Evolutionary conservation across 2,797 vertebrate genomes (phyloP), one percentile per base, ranked within the genome.

Genomic region (Tokudaia muenninki): DNA sequence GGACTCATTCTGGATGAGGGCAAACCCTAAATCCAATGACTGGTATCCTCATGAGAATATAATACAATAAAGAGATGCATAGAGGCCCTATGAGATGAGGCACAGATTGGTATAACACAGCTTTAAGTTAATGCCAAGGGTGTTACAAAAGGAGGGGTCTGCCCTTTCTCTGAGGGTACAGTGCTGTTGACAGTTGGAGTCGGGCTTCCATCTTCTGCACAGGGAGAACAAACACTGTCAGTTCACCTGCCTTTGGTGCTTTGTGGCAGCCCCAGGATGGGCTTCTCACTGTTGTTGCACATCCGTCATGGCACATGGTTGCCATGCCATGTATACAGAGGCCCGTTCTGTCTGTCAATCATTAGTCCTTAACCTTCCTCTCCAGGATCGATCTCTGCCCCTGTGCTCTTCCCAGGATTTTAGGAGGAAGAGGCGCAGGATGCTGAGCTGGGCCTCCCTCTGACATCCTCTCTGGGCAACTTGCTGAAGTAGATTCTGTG

Each of bases 261-360:
- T 11, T 8, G 14, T 7, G 3, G 44, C 24, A 29, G 65, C n/a
- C 50, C 8, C 41, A 0, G 19, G 67, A 41, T 14, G 21, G 65
- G 34, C 0, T 29, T 8, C 29, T 1, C 37, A n/a, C 3, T 1
- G 16, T 44, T 29, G 11, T 37, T 29, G 11, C 8, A 9, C 6
- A 11, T 1, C 3, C 1, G 2, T 0, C 0, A 0, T 10, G 10
- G 14, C 24, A 29, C 2, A 13, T 7, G 17, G 29, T 59, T 50
- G 57, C 4, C 59, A 21, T 1, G 6, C 29, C 14, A 0, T 0
- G 7, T 0, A 21, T 1, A 11, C n/a, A 19, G 29, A 0, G 10
- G 7, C 22, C 17, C 14, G 0, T 17, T 2, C n/a, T 3, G 55
- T 2, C n/a, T 3, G 55, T n/a, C 1, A 4, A 0, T 0, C 13